A percentile compares a stretch with the other conserved stretches of the same genome.
Evolutionary conservation across 2,113 vertebrate genomes (phyloP).

Genomic region (Fregata magnificens): DNA sequence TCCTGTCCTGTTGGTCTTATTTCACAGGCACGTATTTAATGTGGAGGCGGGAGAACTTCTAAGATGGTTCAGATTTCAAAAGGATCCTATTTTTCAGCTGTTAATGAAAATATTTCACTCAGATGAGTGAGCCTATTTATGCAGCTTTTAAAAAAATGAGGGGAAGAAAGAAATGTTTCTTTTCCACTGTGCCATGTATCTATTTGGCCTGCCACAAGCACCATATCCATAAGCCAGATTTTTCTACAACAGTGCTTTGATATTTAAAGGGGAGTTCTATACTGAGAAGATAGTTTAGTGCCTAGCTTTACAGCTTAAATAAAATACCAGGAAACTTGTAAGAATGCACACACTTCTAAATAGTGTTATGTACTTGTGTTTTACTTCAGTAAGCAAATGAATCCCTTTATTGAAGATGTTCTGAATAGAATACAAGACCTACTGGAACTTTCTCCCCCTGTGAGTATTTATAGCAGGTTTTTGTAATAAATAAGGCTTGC

Average conservation of each 20-base stretch:
- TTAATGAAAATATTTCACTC: neutral
- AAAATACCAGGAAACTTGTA: neutral
- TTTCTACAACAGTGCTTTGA: neutral
- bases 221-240: neutral
- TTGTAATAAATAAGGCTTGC: neutral
- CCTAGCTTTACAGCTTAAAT: neutral
- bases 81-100: neutral
- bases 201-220: neutral
- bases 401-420: slow-evolving; percentile 93
- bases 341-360: neutral
- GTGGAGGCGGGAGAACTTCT: neutral
- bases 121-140: neutral
- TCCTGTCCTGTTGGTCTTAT: neutral
- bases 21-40: neutral
- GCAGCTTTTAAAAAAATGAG: neutral
- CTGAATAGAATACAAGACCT: slow-evolving; percentile 95
- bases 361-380: slow-evolving; percentile 1
- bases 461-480: slow-evolving; percentile 71
- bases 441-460: slow-evolving; percentile 89
- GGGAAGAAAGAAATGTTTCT: neutral
- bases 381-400: slow-evolving; percentile 90
- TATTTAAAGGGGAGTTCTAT: neutral
- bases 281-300: neutral
- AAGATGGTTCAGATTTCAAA: neutral
- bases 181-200: neutral